phyloP scores from a whole-genome alignment of 2,113 vertebrate genomes.

The Grammomys surdaster region DNA sequence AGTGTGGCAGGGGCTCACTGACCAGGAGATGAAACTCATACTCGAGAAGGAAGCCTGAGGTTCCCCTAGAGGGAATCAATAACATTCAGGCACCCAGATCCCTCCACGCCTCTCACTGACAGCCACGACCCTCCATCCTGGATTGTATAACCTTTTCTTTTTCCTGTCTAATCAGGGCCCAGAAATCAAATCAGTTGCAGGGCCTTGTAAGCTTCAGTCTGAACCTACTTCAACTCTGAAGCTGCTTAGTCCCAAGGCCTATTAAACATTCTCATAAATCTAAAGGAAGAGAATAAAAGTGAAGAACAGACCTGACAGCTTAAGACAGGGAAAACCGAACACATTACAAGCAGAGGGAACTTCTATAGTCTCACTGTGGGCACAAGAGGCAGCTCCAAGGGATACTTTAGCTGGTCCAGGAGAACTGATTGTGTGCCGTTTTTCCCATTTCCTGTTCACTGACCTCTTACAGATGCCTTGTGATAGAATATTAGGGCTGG shows the following conservation, averaged over 20 bases:
- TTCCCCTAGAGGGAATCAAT: not conserved
- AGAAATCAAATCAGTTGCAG: not conserved
- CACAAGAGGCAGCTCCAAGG: not conserved
- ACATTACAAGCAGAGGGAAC: not conserved
- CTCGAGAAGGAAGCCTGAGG: not conserved
- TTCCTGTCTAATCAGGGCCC: not conserved
- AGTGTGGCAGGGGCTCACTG: not conserved
- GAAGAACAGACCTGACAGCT: not conserved
- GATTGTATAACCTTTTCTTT: not conserved
- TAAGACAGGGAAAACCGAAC: not conserved
- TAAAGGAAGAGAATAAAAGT: not conserved
- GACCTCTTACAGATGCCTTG: not conserved
- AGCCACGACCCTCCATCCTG: not conserved
- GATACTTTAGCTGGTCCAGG: not conserved
- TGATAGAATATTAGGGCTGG: not conserved
- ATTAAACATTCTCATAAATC: not conserved
- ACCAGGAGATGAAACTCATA: not conserved
- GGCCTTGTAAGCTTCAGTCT: not conserved
- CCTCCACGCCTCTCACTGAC: not conserved
- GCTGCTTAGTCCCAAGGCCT: not conserved
- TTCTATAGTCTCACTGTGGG: not conserved
- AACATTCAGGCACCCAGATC: not conserved
- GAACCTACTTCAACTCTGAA: not conserved
- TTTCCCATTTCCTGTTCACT: not conserved
- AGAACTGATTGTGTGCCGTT: not conserved